A percentile compares a stretch with the other conserved stretches of the same genome.
Evolutionary conservation across 2,797 vertebrate genomes (phyloP).

Genomic region (Halcyon leucocephala): DNA sequence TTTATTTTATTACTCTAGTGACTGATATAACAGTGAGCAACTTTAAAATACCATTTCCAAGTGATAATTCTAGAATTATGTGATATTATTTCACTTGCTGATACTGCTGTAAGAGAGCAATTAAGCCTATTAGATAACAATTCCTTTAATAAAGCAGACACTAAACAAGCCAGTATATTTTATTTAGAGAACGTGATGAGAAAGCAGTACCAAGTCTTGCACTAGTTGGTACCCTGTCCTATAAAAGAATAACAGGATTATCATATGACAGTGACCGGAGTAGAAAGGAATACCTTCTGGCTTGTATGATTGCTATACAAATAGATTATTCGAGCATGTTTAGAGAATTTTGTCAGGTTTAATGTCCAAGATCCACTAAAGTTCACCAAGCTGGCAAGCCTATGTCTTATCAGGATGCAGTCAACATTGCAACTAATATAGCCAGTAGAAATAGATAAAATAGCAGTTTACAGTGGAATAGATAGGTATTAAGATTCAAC

Average conservation of each 20-base stretch:
- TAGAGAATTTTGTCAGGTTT: background rate
- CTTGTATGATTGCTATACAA: background rate
- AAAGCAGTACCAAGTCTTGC: background rate
- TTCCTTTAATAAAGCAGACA: background rate
- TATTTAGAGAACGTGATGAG: background rate
- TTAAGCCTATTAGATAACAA: background rate
- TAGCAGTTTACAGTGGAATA: background rate
- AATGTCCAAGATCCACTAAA: background rate
- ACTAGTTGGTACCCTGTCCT: background rate
- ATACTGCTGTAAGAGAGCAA: background rate
- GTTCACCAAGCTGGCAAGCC: background rate
- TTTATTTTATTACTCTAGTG: background rate
- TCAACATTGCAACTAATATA: background rate
- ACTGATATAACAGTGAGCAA: background rate
- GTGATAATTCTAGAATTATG: background rate
- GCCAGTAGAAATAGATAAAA: background rate
- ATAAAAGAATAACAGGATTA: background rate
- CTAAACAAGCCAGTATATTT: background rate
- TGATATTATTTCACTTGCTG: background rate
- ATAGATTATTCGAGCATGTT: background rate
- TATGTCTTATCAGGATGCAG: background rate
- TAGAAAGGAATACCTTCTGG: background rate
- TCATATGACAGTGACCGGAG: background rate
- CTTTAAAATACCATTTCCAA: background rate
- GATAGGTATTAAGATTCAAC: background rate